Conservation (phyloP, 2,113 vertebrate species). For the Bostrychus sinensis region DNA sequence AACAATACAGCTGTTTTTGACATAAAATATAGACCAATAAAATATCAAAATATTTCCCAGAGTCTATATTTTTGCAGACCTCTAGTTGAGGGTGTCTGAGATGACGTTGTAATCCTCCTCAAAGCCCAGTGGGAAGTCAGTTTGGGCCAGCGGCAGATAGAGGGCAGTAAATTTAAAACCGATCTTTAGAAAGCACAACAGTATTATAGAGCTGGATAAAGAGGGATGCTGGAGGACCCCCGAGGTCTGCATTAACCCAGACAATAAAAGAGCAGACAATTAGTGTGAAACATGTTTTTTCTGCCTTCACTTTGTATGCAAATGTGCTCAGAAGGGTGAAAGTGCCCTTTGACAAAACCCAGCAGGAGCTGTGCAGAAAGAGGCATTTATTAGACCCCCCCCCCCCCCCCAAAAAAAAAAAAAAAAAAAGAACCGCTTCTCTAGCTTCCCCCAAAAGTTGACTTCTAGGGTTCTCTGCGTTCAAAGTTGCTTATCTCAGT, state of each 20-base stretch:
- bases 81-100: conserved; percentile 57
- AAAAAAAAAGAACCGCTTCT: conserved; percentile 52
- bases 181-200: conserved; percentile 74
- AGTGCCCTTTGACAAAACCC: conserved; percentile 78
- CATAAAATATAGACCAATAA: too few relatives aligned
- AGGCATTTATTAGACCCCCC: conserved; percentile 60
- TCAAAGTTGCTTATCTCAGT: conserved; percentile 57
- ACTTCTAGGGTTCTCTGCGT: conserved; percentile 55
- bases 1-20: too few relatives aligned
- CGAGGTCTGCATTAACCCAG: conserved; percentile 80
- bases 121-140: conserved; percentile 55
- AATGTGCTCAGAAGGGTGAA: conserved; percentile 79
- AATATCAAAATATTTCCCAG: too few relatives aligned
- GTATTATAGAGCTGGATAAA: conserved; percentile 69
- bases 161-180: conserved; percentile 78
- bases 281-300: conserved; percentile 83
- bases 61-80: too few relatives aligned
- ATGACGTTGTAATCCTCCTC: conserved; percentile 62
- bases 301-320: conserved; percentile 84
- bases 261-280: conserved; percentile 81
- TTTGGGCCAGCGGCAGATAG: conserved; percentile 72
- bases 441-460: conserved; percentile 55
- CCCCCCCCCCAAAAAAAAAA: too few relatives aligned
- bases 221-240: conserved; percentile 75
- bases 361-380: conserved; percentile 71